Evolutionary conservation across 2,113 vertebrate species (phyloP).

Genomic region (Climacteris rufus): DNA sequence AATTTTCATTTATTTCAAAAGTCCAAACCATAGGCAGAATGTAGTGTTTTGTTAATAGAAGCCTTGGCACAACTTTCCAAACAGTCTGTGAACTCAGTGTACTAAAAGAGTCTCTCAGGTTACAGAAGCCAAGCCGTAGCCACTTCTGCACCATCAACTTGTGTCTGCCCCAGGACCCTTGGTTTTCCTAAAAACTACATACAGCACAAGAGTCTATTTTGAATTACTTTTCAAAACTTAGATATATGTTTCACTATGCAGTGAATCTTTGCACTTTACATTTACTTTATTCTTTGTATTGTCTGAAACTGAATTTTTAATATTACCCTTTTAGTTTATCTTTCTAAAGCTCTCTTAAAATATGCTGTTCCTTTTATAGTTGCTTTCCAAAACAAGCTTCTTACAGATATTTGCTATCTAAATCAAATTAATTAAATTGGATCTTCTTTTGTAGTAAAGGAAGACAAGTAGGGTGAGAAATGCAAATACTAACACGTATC

Average conservation of each 20-base stretch:
- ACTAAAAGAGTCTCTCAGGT: background rate
- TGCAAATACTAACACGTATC: background rate
- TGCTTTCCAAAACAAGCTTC: background rate
- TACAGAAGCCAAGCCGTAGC: background rate
- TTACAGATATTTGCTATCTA: background rate
- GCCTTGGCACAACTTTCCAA: background rate
- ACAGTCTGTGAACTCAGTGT: background rate
- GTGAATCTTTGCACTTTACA: background rate
- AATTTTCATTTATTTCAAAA: background rate
- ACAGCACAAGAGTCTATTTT: background rate
- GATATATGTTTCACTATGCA: background rate
- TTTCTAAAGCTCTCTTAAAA: conserved; percentile 1
- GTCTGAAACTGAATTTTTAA: background rate
- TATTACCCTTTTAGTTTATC: background rate
- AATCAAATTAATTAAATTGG: conserved; percentile 15
- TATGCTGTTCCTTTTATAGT: background rate
- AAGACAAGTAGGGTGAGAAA: conserved; percentile 28
- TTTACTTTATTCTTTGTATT: background rate
- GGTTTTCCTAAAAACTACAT: background rate
- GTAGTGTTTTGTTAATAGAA: background rate
- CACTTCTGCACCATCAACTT: background rate
- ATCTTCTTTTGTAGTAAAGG: background rate
- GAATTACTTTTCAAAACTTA: background rate
- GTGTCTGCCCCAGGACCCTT: background rate
- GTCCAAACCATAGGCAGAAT: background rate